Conservation (phyloP, 2,113 vertebrate species). For the Python bivittatus region DNA sequence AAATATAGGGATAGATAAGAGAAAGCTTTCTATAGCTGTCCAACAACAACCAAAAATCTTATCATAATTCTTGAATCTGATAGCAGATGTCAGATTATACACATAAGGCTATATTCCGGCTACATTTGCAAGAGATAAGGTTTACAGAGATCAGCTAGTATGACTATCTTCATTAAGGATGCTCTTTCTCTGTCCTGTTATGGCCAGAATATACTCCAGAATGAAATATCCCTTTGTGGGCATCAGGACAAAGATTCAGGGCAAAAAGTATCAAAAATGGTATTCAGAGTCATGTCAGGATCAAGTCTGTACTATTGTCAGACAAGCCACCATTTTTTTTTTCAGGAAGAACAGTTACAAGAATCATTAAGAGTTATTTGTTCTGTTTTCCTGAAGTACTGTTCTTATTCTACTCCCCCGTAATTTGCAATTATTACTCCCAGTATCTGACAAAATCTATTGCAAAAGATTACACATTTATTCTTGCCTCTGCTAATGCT, state of each 20-base stretch:
- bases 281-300: not conserved
- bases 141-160: not conserved
- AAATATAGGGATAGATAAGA: not conserved
- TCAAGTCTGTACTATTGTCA: not conserved
- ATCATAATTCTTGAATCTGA: not conserved
- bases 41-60: not conserved
- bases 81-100: not conserved
- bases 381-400: slow-evolving; percentile 10
- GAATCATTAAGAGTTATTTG: slow-evolving; percentile 15
- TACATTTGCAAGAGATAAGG: not conserved
- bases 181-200: not conserved
- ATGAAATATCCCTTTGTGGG: not conserved
- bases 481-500: not conserved
- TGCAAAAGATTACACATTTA: slow-evolving; percentile 3
- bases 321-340: not conserved
- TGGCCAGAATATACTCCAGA: not conserved
- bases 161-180: not conserved
- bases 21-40: not conserved
- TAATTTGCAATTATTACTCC: slow-evolving; percentile 4
- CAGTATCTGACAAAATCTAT: not conserved
- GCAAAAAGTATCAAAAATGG: not conserved
- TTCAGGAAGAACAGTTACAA: not conserved
- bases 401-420: not conserved
- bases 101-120: not conserved
- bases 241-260: not conserved